phyloP scores from a whole-genome alignment of 1,140 invertebrate species.

The Ips typographus region DNA sequence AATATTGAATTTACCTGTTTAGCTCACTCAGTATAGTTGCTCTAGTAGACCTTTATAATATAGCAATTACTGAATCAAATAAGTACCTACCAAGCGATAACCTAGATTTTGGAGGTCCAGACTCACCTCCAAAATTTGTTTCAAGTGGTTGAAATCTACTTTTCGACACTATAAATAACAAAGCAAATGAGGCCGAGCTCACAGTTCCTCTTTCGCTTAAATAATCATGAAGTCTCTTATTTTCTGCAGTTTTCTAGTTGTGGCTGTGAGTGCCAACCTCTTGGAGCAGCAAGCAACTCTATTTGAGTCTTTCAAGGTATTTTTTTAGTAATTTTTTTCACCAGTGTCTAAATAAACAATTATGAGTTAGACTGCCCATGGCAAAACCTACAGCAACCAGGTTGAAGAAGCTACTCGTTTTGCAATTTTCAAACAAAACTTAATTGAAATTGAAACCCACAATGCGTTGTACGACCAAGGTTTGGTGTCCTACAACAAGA shows the following conservation, averaged over 20 bases:
- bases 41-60: too few species aligned
- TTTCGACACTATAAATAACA: not conserved
- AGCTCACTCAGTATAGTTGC: too few species aligned
- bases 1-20: too few species aligned
- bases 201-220: not conserved
- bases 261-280: constrained; percentile 19
- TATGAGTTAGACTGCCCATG: constrained; percentile 15
- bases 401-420: constrained; percentile 76
- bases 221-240: constrained; percentile 17
- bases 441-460: constrained; percentile 33
- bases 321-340: not conserved
- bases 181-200: not conserved
- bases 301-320: constrained; percentile 25
- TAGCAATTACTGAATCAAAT: too few species aligned
- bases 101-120: too few species aligned
- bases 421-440: constrained; percentile 49
- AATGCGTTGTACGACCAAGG: constrained; percentile 36
- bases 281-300: not conserved
- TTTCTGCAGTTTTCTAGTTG: constrained; percentile 20
- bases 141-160: too few species aligned
- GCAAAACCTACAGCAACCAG: constrained; percentile 67
- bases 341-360: not conserved
- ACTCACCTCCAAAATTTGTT: too few species aligned
- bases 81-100: too few species aligned
- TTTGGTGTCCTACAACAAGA: constrained; percentile 30